Evolutionary conservation across 2,888 invertebrate genomes (phyloP).

Genomic region (Calameuta filiformis): DNA sequence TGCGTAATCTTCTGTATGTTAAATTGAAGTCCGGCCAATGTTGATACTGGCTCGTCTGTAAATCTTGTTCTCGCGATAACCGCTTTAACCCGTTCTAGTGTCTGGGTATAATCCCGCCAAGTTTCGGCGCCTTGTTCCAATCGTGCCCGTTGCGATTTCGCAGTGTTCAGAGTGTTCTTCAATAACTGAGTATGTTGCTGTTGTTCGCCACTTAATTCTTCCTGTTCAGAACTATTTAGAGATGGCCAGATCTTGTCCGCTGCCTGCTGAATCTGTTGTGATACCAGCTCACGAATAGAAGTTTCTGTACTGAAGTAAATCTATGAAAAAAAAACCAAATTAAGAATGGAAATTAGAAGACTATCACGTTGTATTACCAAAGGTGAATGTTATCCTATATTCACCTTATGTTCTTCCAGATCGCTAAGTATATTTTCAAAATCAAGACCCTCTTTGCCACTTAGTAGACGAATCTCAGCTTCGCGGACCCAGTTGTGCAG

Average conservation of each 20-base stretch:
- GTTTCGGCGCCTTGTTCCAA: conserved; percentile 85
- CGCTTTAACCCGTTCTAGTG: conserved; percentile 81
- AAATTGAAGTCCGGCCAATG: conserved; percentile 83
- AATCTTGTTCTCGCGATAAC: conserved; percentile 81
- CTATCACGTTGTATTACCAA: background rate
- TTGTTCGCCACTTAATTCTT: conserved; percentile 83
- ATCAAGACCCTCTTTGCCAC: conserved; percentile 87
- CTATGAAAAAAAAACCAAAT: conserved; percentile 41
- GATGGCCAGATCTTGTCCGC: conserved; percentile 92
- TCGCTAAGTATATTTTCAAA: conserved; percentile 86
- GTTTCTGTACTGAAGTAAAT: conserved; percentile 85
- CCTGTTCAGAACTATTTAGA: conserved; percentile 81
- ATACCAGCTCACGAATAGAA: conserved; percentile 81
- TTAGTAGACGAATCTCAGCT: conserved; percentile 80
- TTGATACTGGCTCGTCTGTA: conserved; percentile 82
- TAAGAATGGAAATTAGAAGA: background rate
- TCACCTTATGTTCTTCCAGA: conserved; percentile 85
- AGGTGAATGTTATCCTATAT: conserved; percentile 9
- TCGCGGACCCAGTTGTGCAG: conserved; percentile 87
- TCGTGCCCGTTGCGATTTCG: conserved; percentile 82
- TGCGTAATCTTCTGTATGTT: conserved; percentile 86
- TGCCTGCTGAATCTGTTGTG: conserved; percentile 83
- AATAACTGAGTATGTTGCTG: conserved; percentile 84
- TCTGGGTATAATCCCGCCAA: conserved; percentile 86
- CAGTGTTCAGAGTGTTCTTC: conserved; percentile 85